Evolutionary conservation across 2,888 invertebrate species (phyloP).

Genomic region (Gastracanthus pulcherrimus): DNA sequence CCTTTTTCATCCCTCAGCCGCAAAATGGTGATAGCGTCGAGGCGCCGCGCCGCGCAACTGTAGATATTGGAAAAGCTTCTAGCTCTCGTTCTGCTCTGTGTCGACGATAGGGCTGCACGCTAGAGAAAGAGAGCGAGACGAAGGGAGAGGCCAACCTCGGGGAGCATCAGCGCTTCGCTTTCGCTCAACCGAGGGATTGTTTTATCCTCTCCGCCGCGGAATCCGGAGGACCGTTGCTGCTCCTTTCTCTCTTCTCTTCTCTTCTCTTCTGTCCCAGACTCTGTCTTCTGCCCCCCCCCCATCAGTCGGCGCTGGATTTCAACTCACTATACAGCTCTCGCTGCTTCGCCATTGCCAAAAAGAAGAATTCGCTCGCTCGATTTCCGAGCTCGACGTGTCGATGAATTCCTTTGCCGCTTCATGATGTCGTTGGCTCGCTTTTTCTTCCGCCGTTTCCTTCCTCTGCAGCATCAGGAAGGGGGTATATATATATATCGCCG

Average conservation of each 20-base stretch:
- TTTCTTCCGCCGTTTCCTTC: not conserved
- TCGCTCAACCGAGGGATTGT: slow-evolving; percentile 62
- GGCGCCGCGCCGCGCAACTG: not conserved
- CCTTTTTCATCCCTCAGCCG: slow-evolving; percentile 25
- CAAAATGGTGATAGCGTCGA: slow-evolving; percentile 29
- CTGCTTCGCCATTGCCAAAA: not conserved
- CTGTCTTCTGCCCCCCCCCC: too few relatives aligned
- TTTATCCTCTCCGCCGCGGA: slow-evolving; percentile 55
- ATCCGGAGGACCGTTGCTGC: not conserved
- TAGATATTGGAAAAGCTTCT: slow-evolving; percentile 26
- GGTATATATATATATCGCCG: not conserved
- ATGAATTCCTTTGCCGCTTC: slow-evolving; percentile 22
- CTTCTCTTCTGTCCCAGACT: not conserved
- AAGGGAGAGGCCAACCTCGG: not conserved
- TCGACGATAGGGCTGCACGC: slow-evolving; percentile 11
- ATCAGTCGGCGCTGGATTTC: too few relatives aligned
- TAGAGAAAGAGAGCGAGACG: too few relatives aligned
- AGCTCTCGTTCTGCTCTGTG: not conserved
- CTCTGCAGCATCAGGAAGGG: too few relatives aligned
- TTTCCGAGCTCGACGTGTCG: not conserved
- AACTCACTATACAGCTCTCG: not conserved
- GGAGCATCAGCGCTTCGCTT: slow-evolving; percentile 15
- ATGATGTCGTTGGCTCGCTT: not conserved
- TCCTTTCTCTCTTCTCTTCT: not conserved
- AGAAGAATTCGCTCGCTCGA: not conserved